Evolutionary conservation across 2,797 vertebrate genomes (phyloP).

Genomic region (Microctenopoma stevenorrisi): DNA sequence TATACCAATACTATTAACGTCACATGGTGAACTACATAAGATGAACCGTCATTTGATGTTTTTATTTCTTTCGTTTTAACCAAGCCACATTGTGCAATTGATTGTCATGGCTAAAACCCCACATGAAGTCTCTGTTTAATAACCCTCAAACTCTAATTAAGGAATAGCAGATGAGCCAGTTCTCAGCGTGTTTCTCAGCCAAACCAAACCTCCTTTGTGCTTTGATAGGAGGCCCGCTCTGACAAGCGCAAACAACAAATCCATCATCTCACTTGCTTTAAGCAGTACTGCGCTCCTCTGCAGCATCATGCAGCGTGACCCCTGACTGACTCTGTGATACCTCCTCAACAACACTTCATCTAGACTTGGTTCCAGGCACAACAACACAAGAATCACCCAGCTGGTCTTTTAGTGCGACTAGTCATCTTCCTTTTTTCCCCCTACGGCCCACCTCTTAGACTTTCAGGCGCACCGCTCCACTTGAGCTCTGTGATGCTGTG

Average conservation of each 20-base stretch:
- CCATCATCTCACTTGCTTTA: slow-evolving; percentile 57
- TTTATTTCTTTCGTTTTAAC: not conserved
- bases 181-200: slow-evolving; percentile 40
- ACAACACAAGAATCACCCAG: slow-evolving; percentile 19
- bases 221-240: slow-evolving; percentile 53
- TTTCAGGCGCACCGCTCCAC: slow-evolving; percentile 86
- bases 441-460: not conserved
- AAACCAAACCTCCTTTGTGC: slow-evolving; percentile 46
- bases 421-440: slow-evolving; percentile 23
- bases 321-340: slow-evolving; percentile 43
- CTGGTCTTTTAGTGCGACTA: slow-evolving; percentile 41
- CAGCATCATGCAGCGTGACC: slow-evolving; percentile 38
- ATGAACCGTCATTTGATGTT: not conserved
- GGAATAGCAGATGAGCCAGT: slow-evolving; percentile 21
- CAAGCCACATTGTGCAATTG: not conserved
- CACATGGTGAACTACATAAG: not conserved
- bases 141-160: slow-evolving; percentile 29
- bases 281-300: slow-evolving; percentile 20
- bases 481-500: slow-evolving; percentile 93
- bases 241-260: slow-evolving; percentile 67
- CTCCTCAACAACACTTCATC: slow-evolving; percentile 45
- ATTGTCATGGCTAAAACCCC: not conserved
- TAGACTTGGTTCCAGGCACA: slow-evolving; percentile 29
- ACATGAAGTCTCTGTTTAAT: slow-evolving; percentile 14
- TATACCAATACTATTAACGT: slow-evolving; percentile 8